phyloP scores from a whole-genome alignment of 1,140 invertebrate species.

The Drosophila pallidifrons region DNA sequence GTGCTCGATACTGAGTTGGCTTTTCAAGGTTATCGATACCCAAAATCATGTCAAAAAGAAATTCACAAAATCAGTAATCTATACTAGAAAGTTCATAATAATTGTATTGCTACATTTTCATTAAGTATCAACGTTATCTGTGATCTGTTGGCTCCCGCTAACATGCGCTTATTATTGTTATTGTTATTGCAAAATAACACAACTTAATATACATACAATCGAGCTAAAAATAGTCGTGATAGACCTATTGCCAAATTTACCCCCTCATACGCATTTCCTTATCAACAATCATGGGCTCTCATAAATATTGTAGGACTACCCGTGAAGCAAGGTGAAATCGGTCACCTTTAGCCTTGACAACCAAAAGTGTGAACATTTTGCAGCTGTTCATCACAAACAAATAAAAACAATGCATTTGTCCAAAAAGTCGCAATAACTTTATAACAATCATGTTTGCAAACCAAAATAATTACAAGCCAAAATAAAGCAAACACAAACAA shows the following conservation, averaged over 20 bases:
- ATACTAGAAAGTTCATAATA: not conserved
- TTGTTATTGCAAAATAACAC: not conserved
- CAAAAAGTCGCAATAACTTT: slow-evolving; percentile 13
- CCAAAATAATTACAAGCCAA: slow-evolving; percentile 28
- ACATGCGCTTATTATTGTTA: no score
- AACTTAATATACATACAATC: not conserved
- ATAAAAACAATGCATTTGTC: slow-evolving; percentile 21
- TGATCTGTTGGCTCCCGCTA: no score
- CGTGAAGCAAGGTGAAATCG: slow-evolving; percentile 36
- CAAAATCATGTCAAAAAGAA: not conserved
- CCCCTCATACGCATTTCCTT: slow-evolving; percentile 33
- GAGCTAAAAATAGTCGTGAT: not conserved
- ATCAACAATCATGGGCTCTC: slow-evolving; percentile 10
- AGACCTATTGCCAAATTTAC: slow-evolving; percentile 15
- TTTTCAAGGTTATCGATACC: slow-evolving; percentile 12
- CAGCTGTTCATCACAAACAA: slow-evolving; percentile 15
- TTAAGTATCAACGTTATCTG: no score
- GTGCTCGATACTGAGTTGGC: slow-evolving; percentile 4
- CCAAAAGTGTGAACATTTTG: slow-evolving; percentile 36
- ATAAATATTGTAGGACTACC: not conserved
- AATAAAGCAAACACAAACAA: slow-evolving; percentile 7
- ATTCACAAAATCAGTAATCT: not conserved
- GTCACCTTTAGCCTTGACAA: slow-evolving; percentile 29
- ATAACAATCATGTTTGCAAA: slow-evolving; percentile 27
- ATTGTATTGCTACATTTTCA: no score